These are phyloP conservation scores for Ericerus pela DNA, from an alignment of 1,140 invertebrate species.

Conservation along the genomic window DNA sequence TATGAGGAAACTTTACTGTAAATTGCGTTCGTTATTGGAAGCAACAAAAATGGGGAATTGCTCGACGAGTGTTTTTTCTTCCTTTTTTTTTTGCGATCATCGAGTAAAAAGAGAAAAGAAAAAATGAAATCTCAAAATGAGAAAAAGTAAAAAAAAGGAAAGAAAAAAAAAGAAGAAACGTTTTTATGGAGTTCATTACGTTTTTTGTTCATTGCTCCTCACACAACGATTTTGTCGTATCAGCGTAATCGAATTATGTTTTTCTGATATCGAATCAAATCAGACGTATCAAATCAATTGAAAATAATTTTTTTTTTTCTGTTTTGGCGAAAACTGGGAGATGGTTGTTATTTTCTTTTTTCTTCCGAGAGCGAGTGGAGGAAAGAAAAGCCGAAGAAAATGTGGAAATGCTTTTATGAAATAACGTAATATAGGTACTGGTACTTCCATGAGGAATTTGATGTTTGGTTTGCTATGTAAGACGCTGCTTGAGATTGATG, in stretches of 20 bases:
- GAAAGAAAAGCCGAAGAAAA: not conserved
- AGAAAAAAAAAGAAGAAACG: constrained; percentile 2
- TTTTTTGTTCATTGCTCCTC: not conserved
- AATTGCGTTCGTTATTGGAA: constrained; percentile 12
- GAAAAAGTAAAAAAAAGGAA: not conserved
- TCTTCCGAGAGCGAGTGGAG: not conserved
- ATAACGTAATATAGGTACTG: too few species aligned
- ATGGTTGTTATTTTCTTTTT: too few species aligned
- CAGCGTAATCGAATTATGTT: constrained; percentile 6
- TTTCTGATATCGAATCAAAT: constrained; percentile 12
- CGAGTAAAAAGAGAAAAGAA: not conserved
- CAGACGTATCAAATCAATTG: constrained; percentile 1
- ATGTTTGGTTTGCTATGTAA: too few species aligned
- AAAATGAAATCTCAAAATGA: not conserved
- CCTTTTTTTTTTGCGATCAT: not conserved
- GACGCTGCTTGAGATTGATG: too few species aligned
- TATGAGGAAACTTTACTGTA: constrained; percentile 9
- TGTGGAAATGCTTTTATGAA: too few species aligned
- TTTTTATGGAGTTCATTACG: constrained; percentile 10
- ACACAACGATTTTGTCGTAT: too few species aligned
- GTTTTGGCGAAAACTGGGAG: too few species aligned
- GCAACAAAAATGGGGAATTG: constrained; percentile 10
- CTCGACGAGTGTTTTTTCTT: too few species aligned
- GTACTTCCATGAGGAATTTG: too few species aligned
- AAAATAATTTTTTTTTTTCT: constrained; percentile 4